Evolutionary conservation across 2,888 invertebrate genomes (phyloP).

Genomic region (Hemithea aestivaria): DNA sequence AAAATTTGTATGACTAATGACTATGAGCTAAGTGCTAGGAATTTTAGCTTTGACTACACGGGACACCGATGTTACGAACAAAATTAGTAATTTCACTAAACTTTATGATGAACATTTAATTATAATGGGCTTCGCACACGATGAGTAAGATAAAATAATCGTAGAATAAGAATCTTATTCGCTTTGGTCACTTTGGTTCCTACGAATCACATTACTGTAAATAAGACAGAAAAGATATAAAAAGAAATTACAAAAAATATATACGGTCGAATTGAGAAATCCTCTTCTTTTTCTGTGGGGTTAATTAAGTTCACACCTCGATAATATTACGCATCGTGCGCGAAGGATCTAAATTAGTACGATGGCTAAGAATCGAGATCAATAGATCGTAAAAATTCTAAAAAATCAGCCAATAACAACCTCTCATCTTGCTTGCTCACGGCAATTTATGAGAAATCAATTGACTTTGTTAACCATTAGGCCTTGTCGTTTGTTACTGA

Average conservation of each 20-base stretch:
- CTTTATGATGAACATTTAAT: slow-evolving; percentile 21
- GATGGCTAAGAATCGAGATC: slow-evolving; percentile 47
- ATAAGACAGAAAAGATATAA: too few relatives aligned
- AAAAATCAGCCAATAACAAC: slow-evolving; percentile 43
- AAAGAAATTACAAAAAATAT: too few relatives aligned
- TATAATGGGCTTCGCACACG: too few relatives aligned
- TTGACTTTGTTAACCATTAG: slow-evolving; percentile 30
- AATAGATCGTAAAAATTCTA: slow-evolving; percentile 63
- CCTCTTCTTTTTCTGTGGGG: too few relatives aligned
- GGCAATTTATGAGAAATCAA: slow-evolving; percentile 66
- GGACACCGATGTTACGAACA: slow-evolving; percentile 34
- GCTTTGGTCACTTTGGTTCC: too few relatives aligned
- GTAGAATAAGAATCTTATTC: too few relatives aligned
- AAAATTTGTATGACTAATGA: slow-evolving; percentile 22
- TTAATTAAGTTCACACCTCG: too few relatives aligned
- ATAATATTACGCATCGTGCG: too few relatives aligned
- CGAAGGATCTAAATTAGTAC: slow-evolving; percentile 35
- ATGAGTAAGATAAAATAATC: too few relatives aligned
- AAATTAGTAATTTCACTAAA: slow-evolving; percentile 33
- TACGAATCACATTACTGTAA: too few relatives aligned
- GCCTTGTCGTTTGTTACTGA: slow-evolving; percentile 38
- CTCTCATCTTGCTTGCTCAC: slow-evolving; percentile 61
- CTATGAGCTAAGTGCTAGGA: slow-evolving; percentile 43
- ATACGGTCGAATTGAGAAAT: too few relatives aligned
- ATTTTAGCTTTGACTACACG: slow-evolving; percentile 41